Evolutionary conservation across 2,888 invertebrate genomes (phyloP), one percentile per base, ranked within the genome.

Genomic region (Liopterus haemorrhoidalis): DNA sequence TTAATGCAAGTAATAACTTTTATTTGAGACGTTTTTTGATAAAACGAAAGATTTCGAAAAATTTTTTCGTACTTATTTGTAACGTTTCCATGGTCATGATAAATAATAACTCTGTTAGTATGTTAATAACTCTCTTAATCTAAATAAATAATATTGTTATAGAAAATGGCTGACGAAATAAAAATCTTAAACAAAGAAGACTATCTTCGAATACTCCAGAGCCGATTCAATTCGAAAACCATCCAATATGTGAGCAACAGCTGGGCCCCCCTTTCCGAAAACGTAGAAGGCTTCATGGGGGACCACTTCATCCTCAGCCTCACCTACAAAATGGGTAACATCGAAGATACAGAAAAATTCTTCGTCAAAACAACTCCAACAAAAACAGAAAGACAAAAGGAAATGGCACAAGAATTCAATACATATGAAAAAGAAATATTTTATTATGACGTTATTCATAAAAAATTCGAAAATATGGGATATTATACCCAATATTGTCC

Each of bases 371-470:
- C 31, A 4, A 44, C 31, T 38, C 37, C 44, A n/a, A 33, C 12
- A 6, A 12, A 21, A 9, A 37, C 37, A 16, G 18, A 30, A 16
- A 9, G 21, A 1, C 43, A 44, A 37, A 22, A 15, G 4, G 21
- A 28, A 2, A 28, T 21, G 8, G 25, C 19, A 15, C 15, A 12
- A 3, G 12, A 24, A 32, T 19, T 19, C 8, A 12, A 50, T 21
- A 55, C 57, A 5, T 64, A 57, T 47, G 58, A 58, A 37, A 64
- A 62, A 41, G 65, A 65, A 52, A 56, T 57, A 41, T 58, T 60
- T 28, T 58, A 57, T 20, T 64, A 61, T 40, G 52, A 51, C 4
- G 30, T 32, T 5, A 41, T 63, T n/a, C 25, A 59, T 16, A 53
- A 50, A 3, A 49, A 55, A 39, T 54, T 57, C 39, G 43, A 51